Base-by-base conservation (phyloP, 1,140 invertebrate species). In the Telenomus remus region DNA sequence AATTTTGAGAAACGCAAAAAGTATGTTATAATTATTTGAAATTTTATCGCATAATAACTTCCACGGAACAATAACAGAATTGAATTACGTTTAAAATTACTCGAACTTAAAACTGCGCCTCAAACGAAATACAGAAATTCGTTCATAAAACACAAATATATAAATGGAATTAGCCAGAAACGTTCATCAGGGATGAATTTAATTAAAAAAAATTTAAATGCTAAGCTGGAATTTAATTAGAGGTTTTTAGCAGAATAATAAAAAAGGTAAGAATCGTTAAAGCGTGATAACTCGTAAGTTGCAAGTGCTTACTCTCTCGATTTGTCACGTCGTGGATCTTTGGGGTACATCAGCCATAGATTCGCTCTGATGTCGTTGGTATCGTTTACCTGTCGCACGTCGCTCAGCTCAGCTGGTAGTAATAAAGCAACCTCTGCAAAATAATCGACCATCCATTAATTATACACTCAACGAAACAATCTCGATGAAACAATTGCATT, bases 371-470 rank as follows among this genome's bases (percentile, higher is more conserved):
- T 94, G 78, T 95, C 94, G 56, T 90, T 90, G 33, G 92, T 94
- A 39, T 92, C 92, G 80, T 95, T 95, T 6, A 90, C 88, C 74
- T 91, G 91, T 39, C 93, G 90, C 68, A 89, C 92, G 56, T 91
- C 90, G 7, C 93, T 92, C 56, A 94, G 85, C 8, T 90, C 91
- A 0, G 93, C 93, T 0, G 94, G 94, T 50, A 95, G 88, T n/a
- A 96, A 87, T 81, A 95, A 90, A 0, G 94, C 94, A 54, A 93
- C 94, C 88, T 96, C 94, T 94, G 88, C n/a, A 89, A 90, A 44
- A 16, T 72, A 57, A 69, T 16, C 47, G 46, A 63, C 51, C 10
- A 3, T 27, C 6, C 27, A 3, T 61, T 69, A 50, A 33, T 3
- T 4, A 39, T n/a, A 39, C 3, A 11, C 37, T 27, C 19, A 27